Percentiles rank a stretch among this genome's conserved stretches.
These are phyloP conservation scores for Sphaeramia orbicularis DNA, from an alignment of 2,797 vertebrate genomes.

Conservation along the genomic window DNA sequence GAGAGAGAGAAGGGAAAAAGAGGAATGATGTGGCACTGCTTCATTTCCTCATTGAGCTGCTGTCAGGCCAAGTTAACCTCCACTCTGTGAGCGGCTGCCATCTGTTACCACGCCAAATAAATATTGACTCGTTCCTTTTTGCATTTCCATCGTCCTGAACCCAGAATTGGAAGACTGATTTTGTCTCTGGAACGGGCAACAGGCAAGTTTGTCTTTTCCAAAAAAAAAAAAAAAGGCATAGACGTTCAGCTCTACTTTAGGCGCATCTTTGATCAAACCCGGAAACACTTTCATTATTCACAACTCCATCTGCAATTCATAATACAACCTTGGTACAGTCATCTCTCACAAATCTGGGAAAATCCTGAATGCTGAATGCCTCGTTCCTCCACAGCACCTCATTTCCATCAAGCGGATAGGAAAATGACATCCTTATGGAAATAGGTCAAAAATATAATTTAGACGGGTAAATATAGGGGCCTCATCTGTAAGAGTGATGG, in stretches of 20 bases:
- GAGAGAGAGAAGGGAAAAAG: not conserved
- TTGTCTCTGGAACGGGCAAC: conserved; percentile 40
- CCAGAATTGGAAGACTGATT: conserved; percentile 50
- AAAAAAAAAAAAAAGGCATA: not conserved
- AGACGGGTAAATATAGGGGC: conserved; percentile 73
- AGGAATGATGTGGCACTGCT: conserved; percentile 36
- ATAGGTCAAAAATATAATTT: conserved; percentile 75
- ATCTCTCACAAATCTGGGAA: conserved; percentile 48
- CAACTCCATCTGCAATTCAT: conserved; percentile 77
- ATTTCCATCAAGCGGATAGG: conserved; percentile 63
- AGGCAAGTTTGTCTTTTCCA: conserved; percentile 18
- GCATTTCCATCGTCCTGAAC: conserved; percentile 58
- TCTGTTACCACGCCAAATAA: conserved; percentile 70
- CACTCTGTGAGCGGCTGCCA: conserved; percentile 45
- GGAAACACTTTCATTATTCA: conserved; percentile 78
- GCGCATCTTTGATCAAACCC: conserved; percentile 54
- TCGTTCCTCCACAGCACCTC: conserved; percentile 32
- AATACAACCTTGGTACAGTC: conserved; percentile 41
- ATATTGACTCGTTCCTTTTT: conserved; percentile 73
- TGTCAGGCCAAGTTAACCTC: conserved; percentile 74
- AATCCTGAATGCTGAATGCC: conserved; percentile 44
- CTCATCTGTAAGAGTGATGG: conserved; percentile 66
- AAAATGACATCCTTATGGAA: conserved; percentile 77
- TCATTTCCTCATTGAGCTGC: conserved; percentile 77
- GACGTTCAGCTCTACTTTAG: conserved; percentile 13